These are phyloP conservation scores for Clarias platycephalus DNA, from an alignment of 2,797 vertebrate species.

Conservation along the genomic window DNA sequence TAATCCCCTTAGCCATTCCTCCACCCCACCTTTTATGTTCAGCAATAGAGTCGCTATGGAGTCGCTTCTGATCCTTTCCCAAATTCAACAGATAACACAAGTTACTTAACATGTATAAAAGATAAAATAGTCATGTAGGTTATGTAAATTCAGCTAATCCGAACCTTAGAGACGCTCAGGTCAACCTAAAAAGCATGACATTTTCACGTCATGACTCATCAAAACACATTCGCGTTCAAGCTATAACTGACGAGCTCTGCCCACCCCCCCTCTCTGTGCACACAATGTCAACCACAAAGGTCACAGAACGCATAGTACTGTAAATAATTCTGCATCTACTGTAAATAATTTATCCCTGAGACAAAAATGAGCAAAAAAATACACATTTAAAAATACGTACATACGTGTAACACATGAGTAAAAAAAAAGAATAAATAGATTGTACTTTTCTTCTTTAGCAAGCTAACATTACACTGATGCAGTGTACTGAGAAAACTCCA, in stretches of 20 bases:
- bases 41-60: neutral
- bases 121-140: neutral
- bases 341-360: conserved; percentile 29
- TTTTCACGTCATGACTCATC: conserved; percentile 49
- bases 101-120: neutral
- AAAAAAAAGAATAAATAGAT: conserved; percentile 30
- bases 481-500: conserved; percentile 31
- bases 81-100: neutral
- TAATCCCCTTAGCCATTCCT: conserved; percentile 12
- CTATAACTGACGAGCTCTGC: conserved; percentile 24
- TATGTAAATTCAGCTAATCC: neutral
- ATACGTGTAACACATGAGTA: neutral
- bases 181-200: conserved; percentile 34
- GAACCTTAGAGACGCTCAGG: neutral
- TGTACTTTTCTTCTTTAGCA: conserved; percentile 5
- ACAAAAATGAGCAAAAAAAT: neutral
- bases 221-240: conserved; percentile 31
- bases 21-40: neutral
- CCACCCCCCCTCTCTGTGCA: neutral
- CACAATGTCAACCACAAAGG: neutral
- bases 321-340: neutral
- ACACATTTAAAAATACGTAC: neutral
- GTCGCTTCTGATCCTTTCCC: neutral
- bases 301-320: conserved; percentile 1
- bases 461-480: conserved; percentile 41